Conservation (phyloP, 1,140 invertebrate species). For the Pollicipes pollicipes region DNA sequence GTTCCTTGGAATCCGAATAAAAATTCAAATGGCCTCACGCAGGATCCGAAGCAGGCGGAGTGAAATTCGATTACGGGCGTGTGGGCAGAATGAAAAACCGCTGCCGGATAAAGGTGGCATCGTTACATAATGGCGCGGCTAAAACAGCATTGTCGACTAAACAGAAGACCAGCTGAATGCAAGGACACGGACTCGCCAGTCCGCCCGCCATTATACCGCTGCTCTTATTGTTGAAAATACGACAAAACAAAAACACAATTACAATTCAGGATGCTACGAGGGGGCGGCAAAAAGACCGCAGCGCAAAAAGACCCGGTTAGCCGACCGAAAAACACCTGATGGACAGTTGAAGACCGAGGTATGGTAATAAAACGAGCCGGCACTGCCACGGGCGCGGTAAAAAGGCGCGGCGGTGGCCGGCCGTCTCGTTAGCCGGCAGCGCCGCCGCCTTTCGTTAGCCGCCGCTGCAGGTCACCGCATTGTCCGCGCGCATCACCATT, state of each 20-base stretch:
- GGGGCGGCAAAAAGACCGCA: neutral
- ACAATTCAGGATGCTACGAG: neutral
- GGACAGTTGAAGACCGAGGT: neutral
- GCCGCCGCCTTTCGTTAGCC: too few relatives aligned
- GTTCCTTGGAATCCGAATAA: neutral
- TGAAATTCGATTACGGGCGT: neutral
- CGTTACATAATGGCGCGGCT: neutral
- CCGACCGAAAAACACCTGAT: neutral
- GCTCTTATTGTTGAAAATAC: neutral
- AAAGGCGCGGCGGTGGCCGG: neutral
- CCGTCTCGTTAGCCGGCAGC: neutral
- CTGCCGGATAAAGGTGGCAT: neutral
- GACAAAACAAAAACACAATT: conserved; percentile 2
- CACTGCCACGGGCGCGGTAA: neutral
- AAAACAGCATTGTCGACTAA: neutral
- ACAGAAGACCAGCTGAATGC: neutral
- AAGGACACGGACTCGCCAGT: neutral
- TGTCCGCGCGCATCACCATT: too few relatives aligned
- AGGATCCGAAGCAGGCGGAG: neutral
- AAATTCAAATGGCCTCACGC: neutral
- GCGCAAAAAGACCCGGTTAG: neutral
- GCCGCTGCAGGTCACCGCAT: neutral
- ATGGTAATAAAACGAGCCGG: neutral
- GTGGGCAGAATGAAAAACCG: neutral
- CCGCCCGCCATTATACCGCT: neutral